Conservation (phyloP, 2,113 vertebrate genomes). For the Trogon surrucura region DNA sequence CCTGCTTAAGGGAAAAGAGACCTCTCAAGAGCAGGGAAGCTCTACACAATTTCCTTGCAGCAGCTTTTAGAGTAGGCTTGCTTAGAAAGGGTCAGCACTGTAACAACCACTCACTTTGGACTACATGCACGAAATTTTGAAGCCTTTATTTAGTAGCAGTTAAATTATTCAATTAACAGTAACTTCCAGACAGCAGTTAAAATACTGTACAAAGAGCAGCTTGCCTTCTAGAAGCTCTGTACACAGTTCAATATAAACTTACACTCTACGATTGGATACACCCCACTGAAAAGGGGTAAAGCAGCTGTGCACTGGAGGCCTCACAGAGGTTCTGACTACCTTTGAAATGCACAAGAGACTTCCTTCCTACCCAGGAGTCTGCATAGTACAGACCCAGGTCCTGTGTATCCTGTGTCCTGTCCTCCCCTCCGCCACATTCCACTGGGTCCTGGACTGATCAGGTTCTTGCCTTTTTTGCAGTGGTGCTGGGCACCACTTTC, state of each 20-base stretch:
- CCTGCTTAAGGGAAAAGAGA: not conserved
- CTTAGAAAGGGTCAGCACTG: not conserved
- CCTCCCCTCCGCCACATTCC: not conserved
- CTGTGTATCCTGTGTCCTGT: not conserved
- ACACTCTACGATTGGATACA: conserved; percentile 56
- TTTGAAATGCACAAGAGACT: conserved; percentile 55
- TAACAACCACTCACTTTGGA: not conserved
- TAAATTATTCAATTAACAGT: conserved; percentile 75
- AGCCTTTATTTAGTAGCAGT: conserved; percentile 83
- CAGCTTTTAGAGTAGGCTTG: not conserved
- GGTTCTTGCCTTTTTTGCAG: conserved; percentile 10
- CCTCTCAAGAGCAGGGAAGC: not conserved
- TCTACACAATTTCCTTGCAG: accelerated
- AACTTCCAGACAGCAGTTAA: conserved; percentile 74
- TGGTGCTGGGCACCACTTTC: conserved; percentile 56
- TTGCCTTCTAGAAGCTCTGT: conserved; percentile 51
- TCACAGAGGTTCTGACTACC: conserved; percentile 60
- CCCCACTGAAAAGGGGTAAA: conserved; percentile 78
- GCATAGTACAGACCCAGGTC: conserved; percentile 52
- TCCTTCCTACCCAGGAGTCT: conserved; percentile 2
- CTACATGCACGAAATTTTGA: conserved; percentile 54
- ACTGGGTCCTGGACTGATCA: not conserved
- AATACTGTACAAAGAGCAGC: conserved; percentile 73
- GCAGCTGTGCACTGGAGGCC: conserved; percentile 74
- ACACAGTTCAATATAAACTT: conserved; percentile 66